Evolutionary conservation across 2,888 invertebrate species (phyloP).

Genomic region (Orthosia incerta): DNA sequence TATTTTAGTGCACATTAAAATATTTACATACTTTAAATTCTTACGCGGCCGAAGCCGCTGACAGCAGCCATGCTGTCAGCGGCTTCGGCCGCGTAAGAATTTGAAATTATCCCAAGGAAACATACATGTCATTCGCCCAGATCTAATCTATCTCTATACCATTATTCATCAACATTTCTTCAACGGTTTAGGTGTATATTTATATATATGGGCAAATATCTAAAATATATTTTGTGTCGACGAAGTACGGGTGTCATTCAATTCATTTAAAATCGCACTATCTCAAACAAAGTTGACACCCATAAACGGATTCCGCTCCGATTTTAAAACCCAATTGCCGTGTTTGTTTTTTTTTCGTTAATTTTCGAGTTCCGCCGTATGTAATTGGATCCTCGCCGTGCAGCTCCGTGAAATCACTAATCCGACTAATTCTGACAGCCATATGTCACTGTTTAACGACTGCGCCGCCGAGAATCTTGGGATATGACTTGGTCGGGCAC

Average conservation of each 20-base stretch:
- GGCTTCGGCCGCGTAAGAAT: too few species aligned
- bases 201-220: too few species aligned
- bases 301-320: conserved; percentile 79
- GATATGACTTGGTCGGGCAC: conserved; percentile 48
- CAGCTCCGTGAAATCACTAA: conserved; percentile 90
- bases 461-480: conserved; percentile 73
- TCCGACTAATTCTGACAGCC: conserved; percentile 91
- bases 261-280: conserved; percentile 63
- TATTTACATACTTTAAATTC: too few species aligned
- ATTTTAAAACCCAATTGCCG: conserved; percentile 81
- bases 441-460: conserved; percentile 89
- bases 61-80: too few species aligned
- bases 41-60: too few species aligned
- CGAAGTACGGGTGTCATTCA: not conserved
- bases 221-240: too few species aligned
- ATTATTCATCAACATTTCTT: too few species aligned
- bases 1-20: too few species aligned
- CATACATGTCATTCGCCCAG: too few species aligned
- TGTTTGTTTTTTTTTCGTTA: conserved; percentile 84
- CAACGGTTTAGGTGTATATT: too few species aligned
- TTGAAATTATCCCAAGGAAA: too few species aligned
- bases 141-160: too few species aligned
- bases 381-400: conserved; percentile 88
- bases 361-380: conserved; percentile 82
- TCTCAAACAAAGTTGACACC: conserved; percentile 76